Evolutionary conservation across 2,797 vertebrate species (phyloP), one percentile per base, ranked within the genome.

Genomic region (Synaphobranchus kaupii): DNA sequence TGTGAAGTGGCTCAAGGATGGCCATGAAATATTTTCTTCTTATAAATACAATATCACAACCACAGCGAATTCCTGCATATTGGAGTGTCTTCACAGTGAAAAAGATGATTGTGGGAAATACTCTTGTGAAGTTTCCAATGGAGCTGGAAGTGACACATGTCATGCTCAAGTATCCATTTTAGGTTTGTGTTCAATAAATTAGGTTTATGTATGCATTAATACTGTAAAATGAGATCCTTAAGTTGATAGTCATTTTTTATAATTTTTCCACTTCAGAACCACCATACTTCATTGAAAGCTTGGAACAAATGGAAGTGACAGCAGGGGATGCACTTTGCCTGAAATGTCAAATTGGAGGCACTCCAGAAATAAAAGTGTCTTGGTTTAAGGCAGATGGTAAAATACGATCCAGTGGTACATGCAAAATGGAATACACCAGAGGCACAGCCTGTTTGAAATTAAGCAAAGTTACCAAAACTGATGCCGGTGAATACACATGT

Each of bases 361-460:
- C 98, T 48, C 98, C 98, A 89, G 98, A 99, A 93, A 98, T 99
- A 90, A 97, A 96, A 88, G 97, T 99, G 90, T 98, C 98, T 90
- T 99, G 99, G 99, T 99, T 98, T 94, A 99, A 99, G 95, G 98
- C 97, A 0, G 98, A 99, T 4, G 98, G 98, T n/a, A 99, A 99
- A 94, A 95, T 99, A 83, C 94, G 98, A 73, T 97, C 98, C 83
- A 98, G 97, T 91, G 96, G 97, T 39, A 97, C 96, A 90, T 98
- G 98, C 86, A 98, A 94, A 92, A 94, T 99, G 85, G 98, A 98
- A 91, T 98, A 97, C 92, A 94, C 94, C 28, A 98, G 98, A 94
- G 99, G 97, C 0, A 87, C 97, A 83, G 98, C 98, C 90, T 98
- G 96, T 9, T 94, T 99, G 90, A 97, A 97, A 95, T 97, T 99